A percentile compares a stretch with the other conserved stretches of the same genome.
phyloP scores from a whole-genome alignment of 2,113 vertebrate species.

The Benitochromis conjunctus region DNA sequence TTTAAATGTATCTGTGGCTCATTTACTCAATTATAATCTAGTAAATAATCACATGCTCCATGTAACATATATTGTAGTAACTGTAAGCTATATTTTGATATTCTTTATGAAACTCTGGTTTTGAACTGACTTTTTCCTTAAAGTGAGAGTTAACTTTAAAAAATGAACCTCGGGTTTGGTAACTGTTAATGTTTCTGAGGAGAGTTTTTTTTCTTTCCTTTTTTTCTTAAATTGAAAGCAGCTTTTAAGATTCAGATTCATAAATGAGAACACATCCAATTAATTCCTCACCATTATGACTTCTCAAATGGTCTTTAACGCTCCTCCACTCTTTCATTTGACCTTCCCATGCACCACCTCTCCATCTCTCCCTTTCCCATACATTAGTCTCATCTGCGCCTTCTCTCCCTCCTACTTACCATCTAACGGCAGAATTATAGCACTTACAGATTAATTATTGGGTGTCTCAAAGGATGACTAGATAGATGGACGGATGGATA shows the following conservation, averaged over 20 bases:
- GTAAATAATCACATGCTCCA: neutral
- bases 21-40: neutral
- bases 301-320: neutral
- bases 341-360: slow-evolving; percentile 30
- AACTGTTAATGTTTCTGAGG: neutral
- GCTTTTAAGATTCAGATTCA: neutral
- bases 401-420: neutral
- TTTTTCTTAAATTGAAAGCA: neutral
- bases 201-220: accelerated
- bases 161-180: neutral
- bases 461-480: neutral
- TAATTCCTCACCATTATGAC: neutral
- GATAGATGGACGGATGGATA: slow-evolving; percentile 19
- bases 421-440: slow-evolving; percentile 39
- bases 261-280: neutral
- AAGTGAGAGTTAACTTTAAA: neutral
- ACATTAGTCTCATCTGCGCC: neutral
- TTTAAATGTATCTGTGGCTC: neutral
- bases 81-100: neutral
- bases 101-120: neutral
- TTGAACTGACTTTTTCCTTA: neutral
- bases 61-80: neutral
- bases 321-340: neutral
- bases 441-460: slow-evolving; percentile 52
- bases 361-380: neutral